These are phyloP conservation scores for Xylocopa sonorina DNA, from an alignment of 1,140 invertebrate genomes.

Conservation along the genomic window DNA sequence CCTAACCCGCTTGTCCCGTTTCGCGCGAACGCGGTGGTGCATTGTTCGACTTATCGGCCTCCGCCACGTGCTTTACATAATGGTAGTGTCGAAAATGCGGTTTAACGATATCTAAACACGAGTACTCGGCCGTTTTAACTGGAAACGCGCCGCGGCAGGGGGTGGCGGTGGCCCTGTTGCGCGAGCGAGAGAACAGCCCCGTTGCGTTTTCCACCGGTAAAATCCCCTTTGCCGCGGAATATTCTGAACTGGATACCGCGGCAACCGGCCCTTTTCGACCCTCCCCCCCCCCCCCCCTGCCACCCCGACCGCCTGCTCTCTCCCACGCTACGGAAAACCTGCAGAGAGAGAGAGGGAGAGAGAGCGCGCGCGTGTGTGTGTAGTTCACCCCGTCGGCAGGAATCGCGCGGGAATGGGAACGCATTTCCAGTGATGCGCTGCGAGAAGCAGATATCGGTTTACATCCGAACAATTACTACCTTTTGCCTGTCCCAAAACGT, in stretches of 20 bases:
- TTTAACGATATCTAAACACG: conserved; percentile 78
- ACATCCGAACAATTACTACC: conserved; percentile 75
- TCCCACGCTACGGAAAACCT: background rate
- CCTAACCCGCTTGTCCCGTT: conserved; percentile 48
- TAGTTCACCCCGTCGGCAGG: background rate
- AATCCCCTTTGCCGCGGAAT: conserved; percentile 59
- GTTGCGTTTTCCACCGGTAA: conserved; percentile 49
- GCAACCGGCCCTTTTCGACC: background rate
- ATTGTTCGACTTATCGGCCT: conserved; percentile 80
- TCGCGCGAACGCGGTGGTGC: conserved; percentile 51
- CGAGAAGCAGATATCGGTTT: conserved; percentile 76
- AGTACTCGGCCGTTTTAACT: conserved; percentile 69
- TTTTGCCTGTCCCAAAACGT: conserved; percentile 68
- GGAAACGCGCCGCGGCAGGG: conserved; percentile 36
- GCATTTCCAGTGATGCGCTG: conserved; percentile 55
- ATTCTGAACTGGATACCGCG: conserved; percentile 55
- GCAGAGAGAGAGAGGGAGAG: no score
- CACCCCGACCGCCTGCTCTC: background rate
- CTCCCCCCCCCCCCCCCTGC: background rate
- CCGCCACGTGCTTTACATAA: conserved; percentile 79
- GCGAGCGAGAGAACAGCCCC: conserved; percentile 51
- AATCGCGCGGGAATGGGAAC: conserved; percentile 28
- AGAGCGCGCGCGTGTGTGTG: no score
- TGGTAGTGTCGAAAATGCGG: conserved; percentile 79
- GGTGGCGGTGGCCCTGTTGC: conserved; percentile 21